phyloP scores from a whole-genome alignment of 2,888 invertebrate species.

The Anoncus sp. region DNA sequence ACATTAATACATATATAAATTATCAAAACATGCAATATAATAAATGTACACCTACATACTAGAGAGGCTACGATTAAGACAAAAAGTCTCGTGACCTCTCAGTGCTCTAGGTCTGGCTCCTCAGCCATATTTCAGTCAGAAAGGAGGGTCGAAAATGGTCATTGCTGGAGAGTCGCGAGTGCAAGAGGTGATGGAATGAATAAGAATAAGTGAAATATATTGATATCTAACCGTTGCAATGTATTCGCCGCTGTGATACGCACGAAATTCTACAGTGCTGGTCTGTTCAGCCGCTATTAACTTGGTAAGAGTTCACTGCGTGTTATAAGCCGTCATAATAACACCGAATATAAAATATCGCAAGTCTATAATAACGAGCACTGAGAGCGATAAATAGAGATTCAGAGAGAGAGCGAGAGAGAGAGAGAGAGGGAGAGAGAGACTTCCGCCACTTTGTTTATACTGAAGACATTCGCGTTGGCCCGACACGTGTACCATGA shows the following conservation, averaged over 20 bases:
- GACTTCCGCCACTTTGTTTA: constrained; percentile 30
- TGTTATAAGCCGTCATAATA: constrained; percentile 8
- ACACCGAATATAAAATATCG: constrained; percentile 7
- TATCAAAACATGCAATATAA: too few relatives aligned
- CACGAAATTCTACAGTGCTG: background rate
- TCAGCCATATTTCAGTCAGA: background rate
- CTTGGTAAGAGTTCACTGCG: constrained; percentile 3
- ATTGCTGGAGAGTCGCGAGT: background rate
- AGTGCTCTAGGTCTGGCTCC: background rate
- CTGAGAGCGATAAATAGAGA: too few relatives aligned
- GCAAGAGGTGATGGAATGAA: background rate
- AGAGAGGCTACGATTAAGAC: background rate
- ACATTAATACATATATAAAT: too few relatives aligned
- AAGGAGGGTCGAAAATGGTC: background rate
- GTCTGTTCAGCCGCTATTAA: constrained; percentile 3
- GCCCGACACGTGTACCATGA: constrained; percentile 4
- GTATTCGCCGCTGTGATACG: constrained; percentile 14
- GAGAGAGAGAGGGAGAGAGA: background rate
- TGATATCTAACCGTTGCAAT: background rate
- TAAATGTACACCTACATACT: too few relatives aligned
- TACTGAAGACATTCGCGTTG: constrained; percentile 7
- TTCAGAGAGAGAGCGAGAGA: too few relatives aligned
- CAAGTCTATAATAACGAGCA: background rate
- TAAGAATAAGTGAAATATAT: background rate
- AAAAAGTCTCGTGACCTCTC: background rate